Evolutionary conservation across 2,797 vertebrate species (phyloP), one percentile per base, ranked within the genome.

Genomic region (Lemur catta): DNA sequence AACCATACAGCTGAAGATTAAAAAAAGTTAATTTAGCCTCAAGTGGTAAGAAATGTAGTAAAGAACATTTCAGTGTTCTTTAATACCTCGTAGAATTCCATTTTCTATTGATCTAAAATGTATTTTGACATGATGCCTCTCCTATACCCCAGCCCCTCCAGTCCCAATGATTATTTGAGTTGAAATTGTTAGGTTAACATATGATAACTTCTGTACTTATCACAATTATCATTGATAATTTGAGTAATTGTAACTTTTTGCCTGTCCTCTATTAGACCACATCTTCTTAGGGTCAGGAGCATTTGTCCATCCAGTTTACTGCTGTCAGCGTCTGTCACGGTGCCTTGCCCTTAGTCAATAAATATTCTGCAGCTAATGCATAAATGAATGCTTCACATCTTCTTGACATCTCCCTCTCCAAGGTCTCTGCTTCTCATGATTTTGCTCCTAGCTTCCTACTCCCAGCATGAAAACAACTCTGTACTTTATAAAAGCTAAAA

Each of bases 321-420:
- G 18, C 30, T 72, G 17, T 89, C 65, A 61, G 79, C 52, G 50
- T 67, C 28, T 81, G 48, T 78, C 55, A 57, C 4, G 41, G 12
- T 52, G 57, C 6, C 4, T 80, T 93, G 22, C 5, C 15, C n/a
- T 61, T 67, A 30, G 24, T 89, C 43, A 92, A 12, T 46, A 93
- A 75, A 92, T 95, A 90, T 84, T 90, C 50, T 63, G 18, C n/a
- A 91, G 17, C 72, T 52, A 95, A 80, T 61, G 55, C 94, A 69
- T 71, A 80, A 93, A 72, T 55, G 24, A 85, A 88, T 63, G 28
- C 20, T 89, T 17, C 12, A 24, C 0, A 81, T 17, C 2, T 41
- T 93, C 35, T 76, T 93, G 30, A 92, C 30, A 89, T 78, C 18
- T 38, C 14, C 24, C 52, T 80, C 35, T 90, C 57, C 43, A 78